phyloP scores from a whole-genome alignment of 2,888 invertebrate genomes.

The Colletes collaris region DNA sequence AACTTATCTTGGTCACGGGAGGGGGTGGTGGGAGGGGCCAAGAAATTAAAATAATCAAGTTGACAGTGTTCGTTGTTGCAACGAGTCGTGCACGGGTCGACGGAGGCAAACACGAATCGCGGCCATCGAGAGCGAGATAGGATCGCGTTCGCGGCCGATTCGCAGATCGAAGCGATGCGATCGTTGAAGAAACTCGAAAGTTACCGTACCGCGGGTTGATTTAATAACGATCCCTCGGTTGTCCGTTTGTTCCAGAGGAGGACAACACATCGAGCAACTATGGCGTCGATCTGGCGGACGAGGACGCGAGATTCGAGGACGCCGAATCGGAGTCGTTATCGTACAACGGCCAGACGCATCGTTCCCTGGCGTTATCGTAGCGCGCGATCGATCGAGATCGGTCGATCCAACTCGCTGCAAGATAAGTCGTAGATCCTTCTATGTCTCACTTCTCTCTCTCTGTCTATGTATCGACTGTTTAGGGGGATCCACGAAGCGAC shows the following conservation, averaged over 20 bases:
- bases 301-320: constrained; percentile 69
- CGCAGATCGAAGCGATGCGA: not conserved
- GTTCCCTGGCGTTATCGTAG: constrained; percentile 72
- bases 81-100: too few species aligned
- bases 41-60: too few species aligned
- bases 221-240: constrained; percentile 23
- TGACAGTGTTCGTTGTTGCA: too few species aligned
- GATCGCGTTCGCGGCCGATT: constrained; percentile 3
- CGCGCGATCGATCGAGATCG: constrained; percentile 53
- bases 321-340: constrained; percentile 57
- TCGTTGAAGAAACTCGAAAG: too few species aligned
- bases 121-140: not conserved
- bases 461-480: not conserved
- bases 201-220: not conserved
- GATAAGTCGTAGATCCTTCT: constrained; percentile 36
- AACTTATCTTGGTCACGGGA: too few species aligned
- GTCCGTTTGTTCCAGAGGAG: constrained; percentile 73
- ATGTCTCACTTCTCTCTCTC: constrained; percentile 1
- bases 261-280: constrained; percentile 78
- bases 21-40: too few species aligned
- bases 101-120: too few species aligned
- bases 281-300: constrained; percentile 77
- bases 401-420: constrained; percentile 31
- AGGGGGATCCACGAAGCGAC: not conserved
- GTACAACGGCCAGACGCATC: constrained; percentile 73